These are phyloP conservation scores for Eufriesea mexicana DNA, from an alignment of 1,140 invertebrate species.

Conservation along the genomic window DNA sequence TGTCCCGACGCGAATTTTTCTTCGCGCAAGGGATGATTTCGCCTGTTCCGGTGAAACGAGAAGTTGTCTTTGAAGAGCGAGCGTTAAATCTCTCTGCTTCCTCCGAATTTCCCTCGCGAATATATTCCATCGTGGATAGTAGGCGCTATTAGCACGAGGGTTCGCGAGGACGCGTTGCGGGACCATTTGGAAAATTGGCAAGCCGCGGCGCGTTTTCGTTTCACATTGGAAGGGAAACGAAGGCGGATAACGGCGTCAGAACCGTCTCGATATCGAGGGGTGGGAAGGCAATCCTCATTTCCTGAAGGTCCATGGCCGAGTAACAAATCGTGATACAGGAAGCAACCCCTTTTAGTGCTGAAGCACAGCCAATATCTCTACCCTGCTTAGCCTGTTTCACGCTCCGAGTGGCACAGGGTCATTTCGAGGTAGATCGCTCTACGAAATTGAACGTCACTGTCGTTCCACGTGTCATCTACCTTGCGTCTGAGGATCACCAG, in stretches of 20 bases:
- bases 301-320: slow-evolving; percentile 22
- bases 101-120: background rate
- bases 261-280: slow-evolving; percentile 13
- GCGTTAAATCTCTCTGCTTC: background rate
- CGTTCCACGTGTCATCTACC: slow-evolving; percentile 40
- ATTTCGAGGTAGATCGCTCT: slow-evolving; percentile 55
- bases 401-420: slow-evolving; percentile 45
- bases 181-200: slow-evolving; percentile 25
- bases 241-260: background rate
- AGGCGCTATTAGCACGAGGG: background rate
- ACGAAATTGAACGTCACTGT: slow-evolving; percentile 50
- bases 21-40: background rate
- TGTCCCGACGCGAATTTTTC: background rate
- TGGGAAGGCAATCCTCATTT: slow-evolving; percentile 38
- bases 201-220: slow-evolving; percentile 8
- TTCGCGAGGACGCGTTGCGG: background rate
- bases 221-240: background rate
- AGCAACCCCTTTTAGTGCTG: slow-evolving; percentile 48
- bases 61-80: background rate
- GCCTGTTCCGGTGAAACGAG: background rate
- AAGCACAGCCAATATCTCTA: slow-evolving; percentile 52
- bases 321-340: slow-evolving; percentile 51
- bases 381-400: slow-evolving; percentile 57
- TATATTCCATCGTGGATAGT: background rate
- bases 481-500: background rate